A percentile compares a stretch with the other conserved stretches of the same genome.
Evolutionary conservation across 2,888 invertebrate species (phyloP).

Genomic region (Scaptomyza cyrtandrae): DNA sequence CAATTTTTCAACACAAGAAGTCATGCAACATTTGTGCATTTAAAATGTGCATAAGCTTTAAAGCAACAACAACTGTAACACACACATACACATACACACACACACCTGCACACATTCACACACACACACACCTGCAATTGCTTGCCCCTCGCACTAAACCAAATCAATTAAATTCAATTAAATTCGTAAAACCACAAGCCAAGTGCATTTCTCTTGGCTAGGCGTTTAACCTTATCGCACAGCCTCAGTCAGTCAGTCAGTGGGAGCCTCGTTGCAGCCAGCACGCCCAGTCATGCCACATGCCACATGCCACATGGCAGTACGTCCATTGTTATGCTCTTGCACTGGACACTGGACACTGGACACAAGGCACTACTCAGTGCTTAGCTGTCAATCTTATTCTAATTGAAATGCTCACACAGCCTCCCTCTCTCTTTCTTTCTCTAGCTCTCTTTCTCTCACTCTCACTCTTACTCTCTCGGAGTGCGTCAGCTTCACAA

Average conservation of each 20-base stretch:
- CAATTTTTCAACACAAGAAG: conserved; percentile 63
- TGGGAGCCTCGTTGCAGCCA: conserved; percentile 13
- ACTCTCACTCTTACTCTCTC: background rate
- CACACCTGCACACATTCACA: conserved; percentile 1
- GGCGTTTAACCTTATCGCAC: conserved; percentile 61
- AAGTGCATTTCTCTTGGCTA: conserved; percentile 61
- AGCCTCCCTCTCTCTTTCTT: conserved; percentile 24
- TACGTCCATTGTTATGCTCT: conserved; percentile 43
- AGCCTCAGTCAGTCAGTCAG: conserved; percentile 24
- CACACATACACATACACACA: background rate
- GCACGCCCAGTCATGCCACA: conserved; percentile 3
- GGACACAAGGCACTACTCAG: conserved; percentile 11
- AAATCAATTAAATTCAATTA: conserved; percentile 80
- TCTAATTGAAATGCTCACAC: conserved; percentile 64
- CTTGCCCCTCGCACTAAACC: conserved; percentile 31
- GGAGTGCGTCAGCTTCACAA: conserved; percentile 45
- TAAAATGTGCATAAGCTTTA: conserved; percentile 32
- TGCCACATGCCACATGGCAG: conserved; percentile 2
- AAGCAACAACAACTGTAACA: conserved; percentile 26
- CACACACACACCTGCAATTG: conserved; percentile 2
- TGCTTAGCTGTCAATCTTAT: conserved; percentile 72
- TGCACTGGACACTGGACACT: conserved; percentile 1
- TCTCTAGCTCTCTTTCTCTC: background rate
- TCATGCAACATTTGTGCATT: conserved; percentile 59
- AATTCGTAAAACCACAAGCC: conserved; percentile 70